Conservation (phyloP, 2,888 invertebrate genomes). For the Chorisops tibialis region DNA sequence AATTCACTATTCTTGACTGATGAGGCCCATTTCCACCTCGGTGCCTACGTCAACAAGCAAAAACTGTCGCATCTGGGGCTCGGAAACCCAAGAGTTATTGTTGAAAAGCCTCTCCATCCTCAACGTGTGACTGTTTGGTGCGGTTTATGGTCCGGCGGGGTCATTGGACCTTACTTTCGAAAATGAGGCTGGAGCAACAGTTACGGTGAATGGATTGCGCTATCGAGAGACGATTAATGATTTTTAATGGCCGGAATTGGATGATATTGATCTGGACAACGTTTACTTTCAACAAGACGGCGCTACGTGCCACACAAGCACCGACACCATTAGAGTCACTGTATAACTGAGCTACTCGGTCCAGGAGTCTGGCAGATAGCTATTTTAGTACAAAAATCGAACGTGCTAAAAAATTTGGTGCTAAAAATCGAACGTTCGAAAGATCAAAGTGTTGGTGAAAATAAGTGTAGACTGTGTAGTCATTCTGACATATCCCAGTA, state of each 20-base stretch:
- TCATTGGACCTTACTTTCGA: neutral
- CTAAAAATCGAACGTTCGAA: too few species aligned
- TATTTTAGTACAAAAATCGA: too few species aligned
- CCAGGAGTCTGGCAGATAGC: too few species aligned
- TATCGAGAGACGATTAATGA: conserved; percentile 15
- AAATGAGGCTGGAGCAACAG: neutral
- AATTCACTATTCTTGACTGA: too few species aligned
- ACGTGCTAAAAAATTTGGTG: too few species aligned
- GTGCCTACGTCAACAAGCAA: neutral
- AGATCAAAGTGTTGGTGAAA: too few species aligned
- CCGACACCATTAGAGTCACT: conserved; percentile 17
- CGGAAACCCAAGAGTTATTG: conserved; percentile 2
- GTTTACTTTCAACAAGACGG: conserved; percentile 21
- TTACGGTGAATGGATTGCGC: conserved; percentile 22
- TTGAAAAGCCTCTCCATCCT: conserved; percentile 9
- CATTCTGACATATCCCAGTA: too few species aligned
- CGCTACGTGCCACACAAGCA: conserved; percentile 22
- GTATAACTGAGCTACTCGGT: too few species aligned
- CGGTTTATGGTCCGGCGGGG: too few species aligned
- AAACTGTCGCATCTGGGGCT: too few species aligned
- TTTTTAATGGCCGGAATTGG: conserved; percentile 20
- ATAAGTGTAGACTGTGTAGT: too few species aligned
- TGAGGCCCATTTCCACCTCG: too few species aligned
- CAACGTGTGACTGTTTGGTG: conserved; percentile 9
- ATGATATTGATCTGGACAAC: conserved; percentile 16